Base-by-base conservation (phyloP, 2,888 invertebrate genomes). In the Melanotus villosus region DNA sequence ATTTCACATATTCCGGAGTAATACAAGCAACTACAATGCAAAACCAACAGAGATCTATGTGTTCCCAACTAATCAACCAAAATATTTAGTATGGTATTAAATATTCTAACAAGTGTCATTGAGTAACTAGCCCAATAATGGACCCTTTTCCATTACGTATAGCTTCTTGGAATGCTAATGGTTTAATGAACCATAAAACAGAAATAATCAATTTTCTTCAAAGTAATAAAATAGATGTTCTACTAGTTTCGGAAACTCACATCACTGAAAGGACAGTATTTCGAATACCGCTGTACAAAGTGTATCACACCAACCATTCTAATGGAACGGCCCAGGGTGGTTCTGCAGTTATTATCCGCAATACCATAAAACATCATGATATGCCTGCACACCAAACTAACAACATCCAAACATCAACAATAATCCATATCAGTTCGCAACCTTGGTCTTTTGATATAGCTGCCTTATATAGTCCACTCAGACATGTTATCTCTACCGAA, bases 361-460 rank as follows among this genome's bases (percentile, higher is more conserved):
- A 5, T 5, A 19, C 18, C 5, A 43, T 43, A 43, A 19, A 43
- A 2, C 43, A 19, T 19, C 19, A 43, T 16, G 18, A 16, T 6
- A 10, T 43, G 14, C 43, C 43, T 9, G 2, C 43, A 16, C 5
- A 43, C 10, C 16, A 16, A 43, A 43, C 18, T 5, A 18, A 43
- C 3, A 43, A 43, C 4, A 43, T 19, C 43, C 43, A 43, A 43
- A 10, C 26, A 26, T n/a, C 36, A 36, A 36, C 36, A 36, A 36
- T 36, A 2, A 36, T 36, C 26, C 36, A 36, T n/a, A 36, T 36
- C 2, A 36, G 6, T n/a, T 7, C 10, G 10, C 36, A 36, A n/a
- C 36, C 36, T 4, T 36, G 36, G 36, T 36, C 36, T n/a, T 36
- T 36, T n/a, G 36, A n/a, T 36, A 36, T 36, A 36, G 36, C 36